Base-by-base conservation (phyloP, 2,797 vertebrate genomes). In the Eurystomus glaucurus region DNA sequence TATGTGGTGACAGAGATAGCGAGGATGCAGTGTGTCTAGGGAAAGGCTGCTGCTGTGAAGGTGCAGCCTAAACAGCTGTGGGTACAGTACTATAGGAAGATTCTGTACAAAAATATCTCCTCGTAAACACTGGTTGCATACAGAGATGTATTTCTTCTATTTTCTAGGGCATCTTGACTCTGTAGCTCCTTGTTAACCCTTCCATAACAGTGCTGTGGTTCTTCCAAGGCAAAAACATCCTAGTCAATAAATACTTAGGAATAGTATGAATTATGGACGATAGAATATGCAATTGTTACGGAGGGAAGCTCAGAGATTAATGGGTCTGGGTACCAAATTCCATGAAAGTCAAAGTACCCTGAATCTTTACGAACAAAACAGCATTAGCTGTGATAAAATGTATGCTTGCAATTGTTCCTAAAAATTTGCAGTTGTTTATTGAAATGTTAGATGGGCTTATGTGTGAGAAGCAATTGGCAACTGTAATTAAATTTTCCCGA, bases 201-300 rank as follows among this genome's bases (percentile, higher is more conserved):
- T 88, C 54, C 81, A 3, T 89, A 74, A 65, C 81, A 25, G 64
- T 90, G 48, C 33, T 90, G 43, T 93, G 88, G 88, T 87, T 94
- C 66, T 96, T 94, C 86, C 92, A 91, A 77, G 74, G 52, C 55
- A 93, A 91, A 95, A 58, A 72, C 87, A 52, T 95, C 83, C 54
- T 58, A 88, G 71, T 84, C 92, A 95, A 94, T 95, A 96, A 96
- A 91, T 95, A 81, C 76, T 97, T 93, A 90, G 80, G 60, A 90
- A 50, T 33, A 50, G 22, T 19, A 89, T 96, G 94, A 86, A 92
- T 96, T 96, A 90, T 88, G 51, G 92, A 79, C 29, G 39, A 26
- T n/a, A 66, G n/a, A 96, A 72, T 71, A 86, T 85, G 51, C 46
- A 91, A n/a, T 41, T 75, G 64, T 83, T 95, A 41, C 11, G 81